Base-by-base conservation (phyloP, 2,888 invertebrate genomes). In the Oscheius sp. region DNA sequence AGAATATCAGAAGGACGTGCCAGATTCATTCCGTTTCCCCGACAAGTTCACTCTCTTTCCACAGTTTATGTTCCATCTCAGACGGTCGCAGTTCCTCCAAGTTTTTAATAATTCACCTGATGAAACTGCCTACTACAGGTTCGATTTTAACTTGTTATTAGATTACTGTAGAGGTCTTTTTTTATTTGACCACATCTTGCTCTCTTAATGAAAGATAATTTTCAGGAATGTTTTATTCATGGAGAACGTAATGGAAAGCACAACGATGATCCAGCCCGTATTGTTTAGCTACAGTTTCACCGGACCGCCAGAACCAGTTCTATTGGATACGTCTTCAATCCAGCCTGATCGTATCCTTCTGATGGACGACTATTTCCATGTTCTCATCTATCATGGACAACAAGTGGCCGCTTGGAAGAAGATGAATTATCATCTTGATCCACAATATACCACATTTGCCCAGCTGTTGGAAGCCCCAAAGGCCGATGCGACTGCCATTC, bases 311-410 rank as follows among this genome's bases (percentile, higher is more conserved):
- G 85, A 85, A 89, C 96, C 98, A 0, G 98, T 98, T 4, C 89
- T 98, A 25, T 90, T 99, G 39, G 98, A 99, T 88, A 95, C 97
- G 2, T 95, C 95, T 63, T 95, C 95, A 73, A 97, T 99, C 86
- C 94, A 96, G 88, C 92, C 96, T 0, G 98, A 99, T 88, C 91
- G 95, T 71, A 98, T 99, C 84, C 90, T 99, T 50, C 91, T 99
- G 65, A 96, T 99, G 96, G 98, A 99, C 89, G 97, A 98, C 0
- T 99, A 98, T 90, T 99, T 99, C 91, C 98, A 98, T 89, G 95
- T 99, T 86, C 91, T 99, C 68, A 98, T 99, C 86, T 99, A 96
- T 89, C 96, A 96, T 86, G 98, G 98, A 87, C 96, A 96, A 93
- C 96, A 96, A 8, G 96, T 99, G 86, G 96, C 95, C 1, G 94